A percentile compares a stretch with the other conserved stretches of the same genome.
These are phyloP conservation scores for Syrphus vitripennis DNA, from an alignment of 2,888 invertebrate species.

Conservation along the genomic window DNA sequence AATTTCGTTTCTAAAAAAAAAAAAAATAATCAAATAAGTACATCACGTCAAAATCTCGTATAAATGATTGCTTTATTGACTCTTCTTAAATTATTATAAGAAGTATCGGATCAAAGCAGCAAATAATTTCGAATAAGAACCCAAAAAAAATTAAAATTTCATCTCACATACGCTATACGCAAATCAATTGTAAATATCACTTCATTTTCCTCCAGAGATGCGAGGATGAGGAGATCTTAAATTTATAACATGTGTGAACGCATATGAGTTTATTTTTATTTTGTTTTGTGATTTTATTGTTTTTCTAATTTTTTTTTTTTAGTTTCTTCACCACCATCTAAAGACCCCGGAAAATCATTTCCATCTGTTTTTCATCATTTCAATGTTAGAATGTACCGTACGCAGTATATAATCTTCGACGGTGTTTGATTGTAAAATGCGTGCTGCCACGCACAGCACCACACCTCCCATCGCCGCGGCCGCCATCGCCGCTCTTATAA, in stretches of 20 bases:
- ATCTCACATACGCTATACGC: neutral
- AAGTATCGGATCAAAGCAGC: slow-evolving; percentile 54
- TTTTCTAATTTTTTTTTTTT: neutral
- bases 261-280: slow-evolving; percentile 10
- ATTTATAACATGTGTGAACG: slow-evolving; percentile 19
- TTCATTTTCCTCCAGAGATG: slow-evolving; percentile 3
- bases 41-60: neutral
- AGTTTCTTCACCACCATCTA: neutral
- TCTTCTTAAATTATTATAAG: slow-evolving; percentile 46
- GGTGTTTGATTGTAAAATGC: neutral
- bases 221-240: too few relatives aligned
- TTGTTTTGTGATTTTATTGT: slow-evolving; percentile 20
- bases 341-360: slow-evolving; percentile 21
- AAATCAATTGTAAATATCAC: slow-evolving; percentile 1
- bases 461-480: neutral
- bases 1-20: neutral
- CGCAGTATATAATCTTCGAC: neutral
- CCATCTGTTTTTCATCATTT: slow-evolving; percentile 50
- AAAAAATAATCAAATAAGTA: neutral
- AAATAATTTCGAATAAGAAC: slow-evolving; percentile 28
- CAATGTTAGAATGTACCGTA: slow-evolving; percentile 17
- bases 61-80: slow-evolving; percentile 44
- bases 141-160: neutral
- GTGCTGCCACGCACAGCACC: too few relatives aligned
- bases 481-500: neutral